These are phyloP conservation scores for Andricus grossulariae DNA, from an alignment of 1,140 invertebrate species.

Conservation along the genomic window DNA sequence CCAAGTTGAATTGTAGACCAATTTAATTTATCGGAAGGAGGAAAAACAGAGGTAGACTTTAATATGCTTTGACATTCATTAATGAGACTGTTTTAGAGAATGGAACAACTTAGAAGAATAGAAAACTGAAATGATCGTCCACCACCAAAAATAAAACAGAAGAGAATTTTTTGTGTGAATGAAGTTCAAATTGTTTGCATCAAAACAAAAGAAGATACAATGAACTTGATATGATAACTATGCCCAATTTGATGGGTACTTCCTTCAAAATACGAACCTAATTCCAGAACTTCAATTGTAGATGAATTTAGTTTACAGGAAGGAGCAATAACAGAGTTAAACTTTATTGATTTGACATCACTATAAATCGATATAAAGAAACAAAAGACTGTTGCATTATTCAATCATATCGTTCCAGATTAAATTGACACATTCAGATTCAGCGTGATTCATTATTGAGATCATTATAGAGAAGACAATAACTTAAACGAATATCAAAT, in stretches of 20 bases:
- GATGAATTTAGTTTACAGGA: neutral
- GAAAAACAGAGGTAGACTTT: neutral
- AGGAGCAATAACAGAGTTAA: neutral
- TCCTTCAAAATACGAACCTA: neutral
- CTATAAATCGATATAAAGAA: too few relatives aligned
- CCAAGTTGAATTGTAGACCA: neutral
- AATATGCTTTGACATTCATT: neutral
- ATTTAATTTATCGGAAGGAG: slow-evolving; percentile 3
- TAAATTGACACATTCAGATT: too few relatives aligned
- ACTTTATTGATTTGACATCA: neutral
- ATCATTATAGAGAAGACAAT: neutral
- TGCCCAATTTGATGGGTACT: neutral
- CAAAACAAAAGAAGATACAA: too few relatives aligned
- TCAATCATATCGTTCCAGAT: too few relatives aligned
- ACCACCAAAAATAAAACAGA: too few relatives aligned
- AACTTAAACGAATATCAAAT: too few relatives aligned
- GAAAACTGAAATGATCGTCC: too few relatives aligned
- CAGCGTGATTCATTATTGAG: neutral
- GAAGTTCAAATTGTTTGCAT: too few relatives aligned
- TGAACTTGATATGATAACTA: too few relatives aligned
- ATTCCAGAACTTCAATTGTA: neutral
- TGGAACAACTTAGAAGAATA: too few relatives aligned
- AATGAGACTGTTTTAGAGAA: neutral
- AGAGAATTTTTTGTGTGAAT: too few relatives aligned
- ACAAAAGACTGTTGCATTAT: too few relatives aligned